phyloP scores from a whole-genome alignment of 2,113 vertebrate species.

The Sigmodon hispidus region DNA sequence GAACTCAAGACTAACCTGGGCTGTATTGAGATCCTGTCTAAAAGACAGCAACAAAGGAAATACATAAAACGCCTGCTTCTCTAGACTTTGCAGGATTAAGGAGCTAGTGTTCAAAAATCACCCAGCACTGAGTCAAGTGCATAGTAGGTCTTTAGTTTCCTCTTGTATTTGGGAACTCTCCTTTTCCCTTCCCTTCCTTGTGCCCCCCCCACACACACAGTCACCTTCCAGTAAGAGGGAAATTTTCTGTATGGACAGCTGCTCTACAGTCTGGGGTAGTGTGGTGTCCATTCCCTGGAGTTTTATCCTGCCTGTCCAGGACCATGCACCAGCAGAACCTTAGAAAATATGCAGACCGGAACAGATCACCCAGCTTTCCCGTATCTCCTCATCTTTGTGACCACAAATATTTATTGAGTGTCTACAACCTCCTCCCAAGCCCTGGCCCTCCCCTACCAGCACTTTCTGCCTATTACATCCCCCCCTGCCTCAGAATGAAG shows the following conservation, averaged over 20 bases:
- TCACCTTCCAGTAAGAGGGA: neutral
- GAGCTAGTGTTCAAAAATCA: neutral
- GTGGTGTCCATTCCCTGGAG: neutral
- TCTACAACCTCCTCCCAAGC: neutral
- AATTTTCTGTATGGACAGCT: neutral
- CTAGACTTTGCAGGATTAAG: neutral
- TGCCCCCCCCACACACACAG: neutral
- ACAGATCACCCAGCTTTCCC: neutral
- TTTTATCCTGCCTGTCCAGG: neutral
- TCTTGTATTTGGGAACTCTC: neutral
- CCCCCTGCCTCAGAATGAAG: neutral
- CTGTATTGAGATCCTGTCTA: neutral
- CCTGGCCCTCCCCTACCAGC: neutral
- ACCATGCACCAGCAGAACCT: neutral
- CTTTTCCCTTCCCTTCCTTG: neutral
- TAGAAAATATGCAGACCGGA: neutral
- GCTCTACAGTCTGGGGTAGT: neutral
- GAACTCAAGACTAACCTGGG: neutral
- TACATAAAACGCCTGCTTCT: neutral
- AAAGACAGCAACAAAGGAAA: neutral
- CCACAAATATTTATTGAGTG: constrained; percentile 1
- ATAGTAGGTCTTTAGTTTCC: neutral
- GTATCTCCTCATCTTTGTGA: constrained; percentile 31
- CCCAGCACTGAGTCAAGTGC: neutral
- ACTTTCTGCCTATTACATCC: neutral